Conservation (phyloP, 2,797 vertebrate species). For the Cyclura pinguis region DNA sequence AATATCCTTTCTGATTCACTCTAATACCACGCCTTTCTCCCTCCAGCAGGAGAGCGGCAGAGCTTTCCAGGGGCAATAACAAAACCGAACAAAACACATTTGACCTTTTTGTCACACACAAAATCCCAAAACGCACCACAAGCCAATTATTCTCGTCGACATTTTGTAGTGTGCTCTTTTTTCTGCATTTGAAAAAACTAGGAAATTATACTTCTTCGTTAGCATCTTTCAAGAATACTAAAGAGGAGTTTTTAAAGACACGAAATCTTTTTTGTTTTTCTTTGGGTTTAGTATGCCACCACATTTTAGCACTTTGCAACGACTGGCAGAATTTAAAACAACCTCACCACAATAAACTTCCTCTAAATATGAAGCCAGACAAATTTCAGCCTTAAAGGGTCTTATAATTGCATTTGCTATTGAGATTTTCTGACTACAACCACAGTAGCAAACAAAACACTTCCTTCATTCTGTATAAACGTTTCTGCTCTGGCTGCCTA, state of each 20-base stretch:
- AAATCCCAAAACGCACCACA: background rate
- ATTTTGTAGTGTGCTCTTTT: background rate
- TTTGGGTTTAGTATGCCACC: no score
- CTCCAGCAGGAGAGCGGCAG: background rate
- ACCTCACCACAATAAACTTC: no score
- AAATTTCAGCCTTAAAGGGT: background rate
- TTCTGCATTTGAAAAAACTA: background rate
- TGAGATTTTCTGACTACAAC: background rate
- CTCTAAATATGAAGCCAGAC: background rate
- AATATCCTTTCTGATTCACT: slow-evolving; percentile 54
- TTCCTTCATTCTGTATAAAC: background rate
- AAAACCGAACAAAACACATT: background rate
- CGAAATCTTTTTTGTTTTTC: no score
- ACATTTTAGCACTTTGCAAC: no score
- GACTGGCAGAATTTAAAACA: background rate
- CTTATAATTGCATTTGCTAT: background rate
- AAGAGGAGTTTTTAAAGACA: no score
- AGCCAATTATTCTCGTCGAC: background rate
- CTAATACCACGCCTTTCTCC: background rate
- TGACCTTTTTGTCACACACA: background rate
- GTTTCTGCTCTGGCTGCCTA: background rate
- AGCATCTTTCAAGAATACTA: no score
- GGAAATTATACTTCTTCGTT: no score
- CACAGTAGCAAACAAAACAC: background rate
- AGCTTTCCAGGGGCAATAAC: background rate